Conservation (phyloP, 2,888 invertebrate species). For the Folsomia manolachei region DNA sequence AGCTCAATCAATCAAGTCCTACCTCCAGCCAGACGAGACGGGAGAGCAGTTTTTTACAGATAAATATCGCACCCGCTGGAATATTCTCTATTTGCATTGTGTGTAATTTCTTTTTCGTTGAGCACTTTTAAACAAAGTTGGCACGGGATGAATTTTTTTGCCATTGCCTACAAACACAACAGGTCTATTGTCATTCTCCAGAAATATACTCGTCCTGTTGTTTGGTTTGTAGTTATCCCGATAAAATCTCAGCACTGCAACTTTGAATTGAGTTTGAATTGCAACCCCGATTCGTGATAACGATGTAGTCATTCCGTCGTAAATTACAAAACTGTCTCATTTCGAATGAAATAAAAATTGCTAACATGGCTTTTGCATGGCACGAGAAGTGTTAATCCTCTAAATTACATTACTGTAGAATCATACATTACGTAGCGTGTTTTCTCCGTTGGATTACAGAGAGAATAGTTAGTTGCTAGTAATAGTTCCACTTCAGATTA, state of each 20-base stretch:
- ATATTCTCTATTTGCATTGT: neutral
- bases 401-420: neutral
- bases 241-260: neutral
- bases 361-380: neutral
- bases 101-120: neutral
- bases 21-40: neutral
- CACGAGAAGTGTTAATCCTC: neutral
- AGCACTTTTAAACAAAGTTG: neutral
- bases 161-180: too few species aligned
- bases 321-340: neutral
- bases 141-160: neutral
- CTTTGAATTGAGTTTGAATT: neutral
- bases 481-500: neutral
- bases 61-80: neutral
- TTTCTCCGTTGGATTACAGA: too few species aligned
- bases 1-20: neutral
- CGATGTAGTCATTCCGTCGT: neutral
- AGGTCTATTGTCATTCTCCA: neutral
- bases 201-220: neutral
- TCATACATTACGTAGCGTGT: too few species aligned
- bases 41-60: neutral
- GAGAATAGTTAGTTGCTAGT: too few species aligned
- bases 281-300: neutral
- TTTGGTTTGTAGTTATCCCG: neutral
- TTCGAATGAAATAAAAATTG: neutral